Base-by-base conservation (phyloP, 2,113 vertebrate genomes). In the Lates calcarifer region DNA sequence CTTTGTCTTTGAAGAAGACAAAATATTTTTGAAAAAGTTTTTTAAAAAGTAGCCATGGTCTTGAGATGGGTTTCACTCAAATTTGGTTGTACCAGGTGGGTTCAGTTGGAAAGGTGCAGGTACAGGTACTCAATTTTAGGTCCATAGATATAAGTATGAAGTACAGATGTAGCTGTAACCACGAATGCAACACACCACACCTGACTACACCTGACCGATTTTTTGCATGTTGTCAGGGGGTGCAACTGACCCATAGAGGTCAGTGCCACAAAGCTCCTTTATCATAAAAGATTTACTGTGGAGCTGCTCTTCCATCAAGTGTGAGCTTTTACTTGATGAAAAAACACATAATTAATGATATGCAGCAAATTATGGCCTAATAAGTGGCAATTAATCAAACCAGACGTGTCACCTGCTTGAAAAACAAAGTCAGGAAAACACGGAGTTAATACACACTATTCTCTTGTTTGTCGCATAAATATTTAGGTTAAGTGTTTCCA, bases 341-440 rank as follows among this genome's bases (percentile, higher is more conserved):
- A 63, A 63, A 65, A 79, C 35, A 73, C 69, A 53, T 57, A 63
- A 82, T 86, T 85, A 87, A 80, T 63, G 26, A 43, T 74, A 31
- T 45, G 66, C 55, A 31, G 57, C 65, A 86, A 88, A 87, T 82
- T 80, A 71, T 37, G 68, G 39, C 33, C 55, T 85, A 77, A 88
- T 80, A 68, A 87, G 74, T 33, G 45, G 24, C 57, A 71, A 89
- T 82, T 88, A 28, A 77, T 78, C 33, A 63, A 47, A 39, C 17
- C n/a, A 24, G 69, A 55, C 57, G 31, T 4, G 29, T 65, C 55
- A 63, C 6, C 28, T 5, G 18, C 20, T 14, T 37, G 18, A 35
- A 47, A 56, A 43, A 71, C 24, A 64, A 68, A 43, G 57, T 49
- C 37, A 63, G 6, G 18, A 2, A 51, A 31, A 53, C 28, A 20